Conservation (phyloP, 2,113 vertebrate genomes). For the Entosphenus tridentatus region DNA sequence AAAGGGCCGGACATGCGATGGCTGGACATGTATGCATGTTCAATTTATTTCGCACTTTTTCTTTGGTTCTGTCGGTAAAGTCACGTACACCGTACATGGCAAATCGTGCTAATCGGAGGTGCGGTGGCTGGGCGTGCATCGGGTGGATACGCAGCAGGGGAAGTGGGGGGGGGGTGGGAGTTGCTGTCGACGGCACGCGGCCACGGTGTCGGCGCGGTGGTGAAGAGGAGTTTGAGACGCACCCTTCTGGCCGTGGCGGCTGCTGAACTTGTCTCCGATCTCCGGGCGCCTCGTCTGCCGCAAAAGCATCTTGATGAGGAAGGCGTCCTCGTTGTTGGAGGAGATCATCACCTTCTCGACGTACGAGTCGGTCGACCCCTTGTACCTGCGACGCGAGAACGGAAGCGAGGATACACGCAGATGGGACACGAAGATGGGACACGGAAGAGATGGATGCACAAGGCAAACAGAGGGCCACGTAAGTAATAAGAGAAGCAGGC, state of each 20-base stretch:
- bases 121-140: too few relatives aligned
- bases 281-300: slow-evolving; percentile 3
- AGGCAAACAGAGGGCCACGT: not conserved
- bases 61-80: too few relatives aligned
- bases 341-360: slow-evolving; percentile 5
- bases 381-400: slow-evolving; percentile 6
- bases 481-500: not conserved
- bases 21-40: too few relatives aligned
- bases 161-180: not conserved
- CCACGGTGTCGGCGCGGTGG: too few relatives aligned
- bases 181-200: not conserved
- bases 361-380: slow-evolving; percentile 2
- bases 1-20: too few relatives aligned
- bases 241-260: slow-evolving; percentile 1
- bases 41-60: too few relatives aligned
- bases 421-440: not conserved
- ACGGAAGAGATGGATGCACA: not conserved
- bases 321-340: slow-evolving; percentile 4
- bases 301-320: not conserved
- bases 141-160: not conserved
- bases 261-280: slow-evolving; percentile 6
- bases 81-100: too few relatives aligned
- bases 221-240: not conserved
- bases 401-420: slow-evolving; percentile 8
- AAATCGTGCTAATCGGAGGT: too few relatives aligned